Evolutionary conservation across 2,113 vertebrate species (phyloP), one percentile per base, ranked within the genome.

Genomic region (Sander vitreus): DNA sequence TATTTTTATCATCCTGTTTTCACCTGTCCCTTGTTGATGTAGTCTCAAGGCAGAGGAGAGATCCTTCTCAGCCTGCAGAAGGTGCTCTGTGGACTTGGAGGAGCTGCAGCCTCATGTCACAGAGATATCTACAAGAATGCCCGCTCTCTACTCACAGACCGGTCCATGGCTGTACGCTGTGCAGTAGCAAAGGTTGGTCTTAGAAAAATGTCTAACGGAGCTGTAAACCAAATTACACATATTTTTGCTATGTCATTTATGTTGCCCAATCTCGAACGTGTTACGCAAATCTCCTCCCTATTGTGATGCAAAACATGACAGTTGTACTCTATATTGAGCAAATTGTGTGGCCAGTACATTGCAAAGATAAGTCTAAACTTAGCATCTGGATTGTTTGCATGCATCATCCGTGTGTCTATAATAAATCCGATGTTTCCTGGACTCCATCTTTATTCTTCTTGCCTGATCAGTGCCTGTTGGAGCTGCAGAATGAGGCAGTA

Each of bases 41-140:
- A 99, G 97, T 99, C 98, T 77, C 98, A 99, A 92, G 98, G 97
- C 33, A 96, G 98, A 91, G 97, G 97, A 87, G 98, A 99, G 94
- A 99, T 99, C 86, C 95, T 99, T 64, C 96, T 99, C 95, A 99
- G 98, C 83, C 93, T 99, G 53, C 97, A 98, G 95, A 99, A 99
- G 86, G 97, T 99, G 48, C 95, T 99, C 3, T 96, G 84, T 23
- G 98, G 98, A 4, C 94, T 99, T 4, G 98, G 98, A 14, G 97
- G 97, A 51, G 98, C 98, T n/a, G 98, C 98, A 70, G 96, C 98
- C 48, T 99, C 98, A 58, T 99, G 96, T 88, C 98, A 99, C 86
- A 96, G 97, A 73, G 98, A 99, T 70, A 99, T 98, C 92, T 99
- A 99, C 81, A 99, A 99, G 93, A 99, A 99, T 6, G 97, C 97